Evolutionary conservation across 2,888 invertebrate species (phyloP).

Genomic region (Melipona bicolor): DNA sequence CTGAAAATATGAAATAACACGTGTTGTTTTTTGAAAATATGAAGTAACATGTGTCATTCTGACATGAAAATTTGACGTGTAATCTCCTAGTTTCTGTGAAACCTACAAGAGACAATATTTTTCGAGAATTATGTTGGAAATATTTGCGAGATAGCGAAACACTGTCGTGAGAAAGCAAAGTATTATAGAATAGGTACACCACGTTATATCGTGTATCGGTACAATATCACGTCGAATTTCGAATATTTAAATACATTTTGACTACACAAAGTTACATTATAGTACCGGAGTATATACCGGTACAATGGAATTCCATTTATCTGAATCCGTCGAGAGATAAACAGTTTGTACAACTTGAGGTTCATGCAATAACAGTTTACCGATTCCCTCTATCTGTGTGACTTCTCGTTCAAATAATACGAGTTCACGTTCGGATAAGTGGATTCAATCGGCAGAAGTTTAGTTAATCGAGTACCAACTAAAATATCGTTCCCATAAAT

Average conservation of each 20-base stretch:
- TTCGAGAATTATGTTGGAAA: not conserved
- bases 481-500: not conserved
- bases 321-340: not conserved
- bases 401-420: not conserved
- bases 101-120: not conserved
- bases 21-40: too few species aligned
- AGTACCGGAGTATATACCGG: too few species aligned
- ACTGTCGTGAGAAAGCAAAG: too few species aligned
- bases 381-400: not conserved
- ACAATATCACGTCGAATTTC: not conserved
- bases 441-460: not conserved
- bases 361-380: not conserved
- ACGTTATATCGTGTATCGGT: too few species aligned
- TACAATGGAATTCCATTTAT: not conserved
- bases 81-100: not conserved
- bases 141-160: too few species aligned
- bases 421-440: not conserved
- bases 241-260: not conserved
- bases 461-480: not conserved
- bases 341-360: not conserved
- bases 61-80: too few species aligned
- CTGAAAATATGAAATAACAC: too few species aligned
- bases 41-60: too few species aligned
- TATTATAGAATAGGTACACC: too few species aligned
- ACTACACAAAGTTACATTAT: not conserved